Evolutionary conservation across 2,113 vertebrate species (phyloP).

Genomic region (Nothocercus julius): DNA sequence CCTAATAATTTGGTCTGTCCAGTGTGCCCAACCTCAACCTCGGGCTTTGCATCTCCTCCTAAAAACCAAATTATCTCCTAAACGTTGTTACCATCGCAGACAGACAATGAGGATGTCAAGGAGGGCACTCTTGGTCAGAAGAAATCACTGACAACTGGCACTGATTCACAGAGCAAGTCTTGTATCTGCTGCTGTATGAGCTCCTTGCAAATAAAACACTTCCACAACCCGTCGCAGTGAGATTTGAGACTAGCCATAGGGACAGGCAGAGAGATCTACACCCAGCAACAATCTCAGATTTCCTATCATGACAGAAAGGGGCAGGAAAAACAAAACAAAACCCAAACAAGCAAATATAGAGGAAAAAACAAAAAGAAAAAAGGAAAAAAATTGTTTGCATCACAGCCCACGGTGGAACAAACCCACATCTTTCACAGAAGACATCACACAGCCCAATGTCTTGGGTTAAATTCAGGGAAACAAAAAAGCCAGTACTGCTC

Average conservation of each 20-base stretch:
- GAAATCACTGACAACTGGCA: neutral
- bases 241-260: neutral
- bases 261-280: neutral
- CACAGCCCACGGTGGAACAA: neutral
- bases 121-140: neutral
- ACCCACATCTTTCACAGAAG: neutral
- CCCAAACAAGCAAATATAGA: neutral
- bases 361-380: neutral
- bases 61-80: neutral
- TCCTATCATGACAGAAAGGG: neutral
- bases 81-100: neutral
- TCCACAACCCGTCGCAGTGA: neutral
- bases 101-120: neutral
- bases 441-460: neutral
- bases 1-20: neutral
- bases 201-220: neutral
- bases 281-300: neutral
- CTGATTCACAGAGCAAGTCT: neutral
- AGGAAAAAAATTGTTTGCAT: neutral
- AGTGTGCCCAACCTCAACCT: neutral
- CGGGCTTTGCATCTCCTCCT: fast-evolving
- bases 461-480: neutral
- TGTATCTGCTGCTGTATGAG: neutral
- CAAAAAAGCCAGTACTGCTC: neutral
- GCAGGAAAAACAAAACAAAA: neutral